phyloP scores from a whole-genome alignment of 35 echinoderm and acorn worm species.

The Nesometra sesokonis region DNA sequence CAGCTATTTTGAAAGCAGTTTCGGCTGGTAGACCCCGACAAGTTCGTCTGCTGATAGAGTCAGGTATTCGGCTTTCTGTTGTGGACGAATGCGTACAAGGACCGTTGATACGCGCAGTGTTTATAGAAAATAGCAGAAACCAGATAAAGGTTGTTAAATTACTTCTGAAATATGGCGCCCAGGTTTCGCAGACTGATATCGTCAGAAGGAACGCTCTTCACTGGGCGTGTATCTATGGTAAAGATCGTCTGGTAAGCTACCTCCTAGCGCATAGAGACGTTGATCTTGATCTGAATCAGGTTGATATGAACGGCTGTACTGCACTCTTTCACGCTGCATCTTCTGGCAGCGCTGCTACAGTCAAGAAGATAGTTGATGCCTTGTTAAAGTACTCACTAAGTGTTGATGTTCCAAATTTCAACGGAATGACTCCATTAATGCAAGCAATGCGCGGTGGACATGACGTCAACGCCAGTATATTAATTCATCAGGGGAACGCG shows the following conservation, averaged over 20 bases:
- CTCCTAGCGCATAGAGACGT: constrained; percentile 33
- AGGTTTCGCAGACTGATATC: constrained; percentile 31
- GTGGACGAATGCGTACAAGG: constrained; percentile 57
- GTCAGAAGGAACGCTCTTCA: constrained; percentile 36
- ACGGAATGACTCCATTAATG: constrained; percentile 76
- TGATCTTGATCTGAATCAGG: constrained; percentile 57
- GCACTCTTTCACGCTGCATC: constrained; percentile 67
- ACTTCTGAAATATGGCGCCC: constrained; percentile 34
- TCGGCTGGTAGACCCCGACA: constrained; percentile 51
- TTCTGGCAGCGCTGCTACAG: constrained; percentile 53
- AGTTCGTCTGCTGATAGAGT: constrained; percentile 54
- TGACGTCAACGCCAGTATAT: constrained; percentile 69
- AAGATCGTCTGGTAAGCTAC: constrained; percentile 25
- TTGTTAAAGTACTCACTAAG: constrained; percentile 42
- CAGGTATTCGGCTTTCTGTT: constrained; percentile 32
- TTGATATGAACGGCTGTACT: constrained; percentile 57
- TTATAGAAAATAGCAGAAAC: constrained; percentile 53
- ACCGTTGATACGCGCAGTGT: constrained; percentile 54
- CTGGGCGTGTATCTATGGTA: constrained; percentile 63
- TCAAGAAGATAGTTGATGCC: constrained; percentile 45
- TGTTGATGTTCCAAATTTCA: constrained; percentile 53
- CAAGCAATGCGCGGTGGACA: constrained; percentile 48
- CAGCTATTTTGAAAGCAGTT: constrained; percentile 37
- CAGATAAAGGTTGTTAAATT: constrained; percentile 40
- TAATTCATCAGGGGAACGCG: constrained; percentile 66